phyloP scores from a whole-genome alignment of 2,888 invertebrate species.

The Petrolisthes cinctipes region DNA sequence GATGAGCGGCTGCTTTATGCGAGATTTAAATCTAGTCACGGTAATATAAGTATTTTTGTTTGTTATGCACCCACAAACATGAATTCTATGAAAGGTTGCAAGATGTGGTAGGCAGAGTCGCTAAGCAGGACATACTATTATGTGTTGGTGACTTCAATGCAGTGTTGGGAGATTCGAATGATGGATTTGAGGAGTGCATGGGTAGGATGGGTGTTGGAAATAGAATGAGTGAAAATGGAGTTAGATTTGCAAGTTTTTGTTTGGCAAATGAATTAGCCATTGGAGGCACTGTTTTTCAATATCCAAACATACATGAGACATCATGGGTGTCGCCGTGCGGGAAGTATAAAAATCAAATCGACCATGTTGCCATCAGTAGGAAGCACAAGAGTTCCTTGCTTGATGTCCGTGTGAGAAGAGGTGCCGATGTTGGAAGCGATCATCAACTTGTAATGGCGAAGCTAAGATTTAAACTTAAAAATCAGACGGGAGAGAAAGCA shows the following conservation, averaged over 20 bases:
- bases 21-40: too few relatives aligned
- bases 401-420: background rate
- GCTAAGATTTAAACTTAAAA: background rate
- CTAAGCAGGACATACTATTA: too few relatives aligned
- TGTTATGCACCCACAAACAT: too few relatives aligned
- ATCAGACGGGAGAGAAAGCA: background rate
- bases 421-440: conserved; percentile 15
- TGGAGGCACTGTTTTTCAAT: background rate
- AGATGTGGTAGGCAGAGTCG: background rate
- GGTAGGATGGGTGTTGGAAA: conserved; percentile 13
- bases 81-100: too few relatives aligned
- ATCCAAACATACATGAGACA: background rate
- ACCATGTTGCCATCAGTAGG: background rate
- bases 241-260: conserved; percentile 13
- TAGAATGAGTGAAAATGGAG: conserved; percentile 15
- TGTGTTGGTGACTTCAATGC: too few relatives aligned
- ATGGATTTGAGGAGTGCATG: conserved; percentile 5
- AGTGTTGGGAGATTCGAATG: too few relatives aligned
- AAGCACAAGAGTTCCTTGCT: background rate
- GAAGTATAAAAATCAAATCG: background rate
- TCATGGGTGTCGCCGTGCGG: background rate
- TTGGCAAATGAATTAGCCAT: conserved; percentile 16
- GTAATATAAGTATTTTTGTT: too few relatives aligned
- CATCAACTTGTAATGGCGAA: background rate
- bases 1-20: too few relatives aligned